Evolutionary conservation across 2,113 vertebrate species (phyloP).

Genomic region (Gymnobelideus leadbeateri): DNA sequence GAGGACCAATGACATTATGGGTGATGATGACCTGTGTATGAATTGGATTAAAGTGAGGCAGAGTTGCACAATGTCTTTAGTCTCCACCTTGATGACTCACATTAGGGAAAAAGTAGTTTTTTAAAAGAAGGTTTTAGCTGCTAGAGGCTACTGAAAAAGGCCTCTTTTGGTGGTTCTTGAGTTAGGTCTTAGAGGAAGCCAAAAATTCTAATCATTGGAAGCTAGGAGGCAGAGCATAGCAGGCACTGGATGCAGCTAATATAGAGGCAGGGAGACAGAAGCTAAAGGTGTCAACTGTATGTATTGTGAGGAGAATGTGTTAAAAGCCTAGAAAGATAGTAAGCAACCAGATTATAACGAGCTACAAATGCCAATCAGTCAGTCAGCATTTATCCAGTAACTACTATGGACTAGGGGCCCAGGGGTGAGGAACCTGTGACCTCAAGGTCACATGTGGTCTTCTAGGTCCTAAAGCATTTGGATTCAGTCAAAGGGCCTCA

Average conservation of each 20-base stretch:
- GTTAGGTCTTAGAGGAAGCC: not conserved
- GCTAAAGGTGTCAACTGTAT: not conserved
- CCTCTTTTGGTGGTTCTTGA: not conserved
- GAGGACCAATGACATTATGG: not conserved
- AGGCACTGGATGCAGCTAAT: not conserved
- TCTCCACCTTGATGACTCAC: not conserved
- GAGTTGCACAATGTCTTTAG: not conserved
- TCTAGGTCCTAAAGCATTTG: too few relatives aligned
- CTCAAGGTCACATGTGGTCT: too few relatives aligned
- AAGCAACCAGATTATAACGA: not conserved
- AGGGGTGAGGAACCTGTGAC: too few relatives aligned
- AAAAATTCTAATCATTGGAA: not conserved
- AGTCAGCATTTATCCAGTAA: too few relatives aligned
- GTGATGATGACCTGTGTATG: not conserved
- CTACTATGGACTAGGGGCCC: too few relatives aligned
- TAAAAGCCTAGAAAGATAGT: not conserved
- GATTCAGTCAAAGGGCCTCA: too few relatives aligned
- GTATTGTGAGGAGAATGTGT: not conserved
- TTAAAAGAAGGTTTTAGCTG: not conserved
- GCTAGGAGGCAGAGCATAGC: not conserved
- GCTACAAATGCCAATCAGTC: not conserved
- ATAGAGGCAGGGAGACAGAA: not conserved
- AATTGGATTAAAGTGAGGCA: not conserved
- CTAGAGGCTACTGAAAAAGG: not conserved
- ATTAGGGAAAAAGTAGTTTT: not conserved